Evolutionary conservation across 2,797 vertebrate genomes (phyloP).

Genomic region (Galago senegalensis): DNA sequence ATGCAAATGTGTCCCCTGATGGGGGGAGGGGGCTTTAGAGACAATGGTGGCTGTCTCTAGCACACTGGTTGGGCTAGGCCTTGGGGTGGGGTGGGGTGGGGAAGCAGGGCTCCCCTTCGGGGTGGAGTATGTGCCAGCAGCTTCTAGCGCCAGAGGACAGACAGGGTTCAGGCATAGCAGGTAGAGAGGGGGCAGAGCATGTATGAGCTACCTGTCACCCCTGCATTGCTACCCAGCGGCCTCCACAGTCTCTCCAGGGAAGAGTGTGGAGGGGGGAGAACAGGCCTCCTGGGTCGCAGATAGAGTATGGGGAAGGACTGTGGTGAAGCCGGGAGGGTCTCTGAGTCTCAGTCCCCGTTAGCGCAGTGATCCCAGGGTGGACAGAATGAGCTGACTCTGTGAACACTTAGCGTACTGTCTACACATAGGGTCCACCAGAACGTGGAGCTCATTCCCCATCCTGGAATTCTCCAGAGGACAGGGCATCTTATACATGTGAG

Average conservation of each 20-base stretch:
- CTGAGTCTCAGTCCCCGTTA: not conserved
- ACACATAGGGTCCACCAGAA: accelerated
- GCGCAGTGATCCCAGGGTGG: too few relatives aligned
- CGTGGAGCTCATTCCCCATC: not conserved
- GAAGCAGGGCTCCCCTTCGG: not conserved
- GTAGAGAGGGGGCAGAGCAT: not conserved
- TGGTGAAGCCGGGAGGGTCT: not conserved
- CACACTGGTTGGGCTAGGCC: too few relatives aligned
- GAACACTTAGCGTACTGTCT: accelerated
- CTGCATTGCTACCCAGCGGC: accelerated
- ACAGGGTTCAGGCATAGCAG: too few relatives aligned
- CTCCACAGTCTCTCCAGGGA: accelerated
- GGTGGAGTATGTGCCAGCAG: not conserved
- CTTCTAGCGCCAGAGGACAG: not conserved
- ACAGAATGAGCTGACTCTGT: accelerated
- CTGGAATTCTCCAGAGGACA: not conserved
- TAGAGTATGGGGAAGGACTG: not conserved
- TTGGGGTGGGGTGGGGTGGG: not conserved
- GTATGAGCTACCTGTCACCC: accelerated
- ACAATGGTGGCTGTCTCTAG: not conserved
- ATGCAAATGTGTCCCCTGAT: not conserved
- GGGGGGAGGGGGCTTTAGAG: not conserved
- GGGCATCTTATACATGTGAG: not conserved
- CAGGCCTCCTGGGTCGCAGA: not conserved
- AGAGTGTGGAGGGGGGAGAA: not conserved